Evolutionary conservation across 2,797 vertebrate species (phyloP).

Genomic region (Kryptolebias ocellatus): DNA sequence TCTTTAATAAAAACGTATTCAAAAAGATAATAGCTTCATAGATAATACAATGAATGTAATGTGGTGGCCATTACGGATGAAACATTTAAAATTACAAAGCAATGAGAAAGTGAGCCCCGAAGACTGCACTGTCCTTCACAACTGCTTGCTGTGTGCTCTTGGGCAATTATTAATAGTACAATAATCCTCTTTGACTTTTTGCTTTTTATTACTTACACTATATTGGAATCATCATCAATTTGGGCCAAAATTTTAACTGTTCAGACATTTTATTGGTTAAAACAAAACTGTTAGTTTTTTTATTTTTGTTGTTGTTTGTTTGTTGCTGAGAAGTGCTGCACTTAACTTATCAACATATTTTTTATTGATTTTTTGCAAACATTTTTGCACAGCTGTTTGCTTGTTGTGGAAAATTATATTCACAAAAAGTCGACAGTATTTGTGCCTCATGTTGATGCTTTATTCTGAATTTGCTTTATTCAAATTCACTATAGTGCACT

Average conservation of each 20-base stretch:
- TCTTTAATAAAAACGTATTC: slow-evolving; percentile 67
- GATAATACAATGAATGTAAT: slow-evolving; percentile 66
- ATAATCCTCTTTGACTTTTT: slow-evolving; percentile 60
- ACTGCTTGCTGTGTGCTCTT: slow-evolving; percentile 50
- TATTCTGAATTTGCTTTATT: background rate
- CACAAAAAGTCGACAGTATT: background rate
- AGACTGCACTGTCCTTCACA: slow-evolving; percentile 61
- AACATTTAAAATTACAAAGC: slow-evolving; percentile 64
- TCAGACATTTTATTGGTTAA: slow-evolving; percentile 29
- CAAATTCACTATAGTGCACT: background rate
- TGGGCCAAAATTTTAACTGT: slow-evolving; percentile 38
- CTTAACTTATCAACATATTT: background rate
- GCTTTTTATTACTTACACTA: slow-evolving; percentile 44
- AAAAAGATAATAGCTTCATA: slow-evolving; percentile 54
- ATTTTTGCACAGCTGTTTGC: background rate
- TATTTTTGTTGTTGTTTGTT: background rate
- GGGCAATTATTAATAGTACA: slow-evolving; percentile 50
- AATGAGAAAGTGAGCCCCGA: slow-evolving; percentile 60
- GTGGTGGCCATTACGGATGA: slow-evolving; percentile 64
- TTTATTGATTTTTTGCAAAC: background rate
- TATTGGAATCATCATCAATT: slow-evolving; percentile 41
- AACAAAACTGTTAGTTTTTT: slow-evolving; percentile 37
- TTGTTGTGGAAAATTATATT: background rate
- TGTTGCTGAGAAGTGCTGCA: slow-evolving; percentile 7
- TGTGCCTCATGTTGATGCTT: background rate